Percentiles rank a stretch among this genome's conserved stretches.
phyloP scores from a whole-genome alignment of 53 echinoderm and acorn worm genomes.

The Holothuria scabra region DNA sequence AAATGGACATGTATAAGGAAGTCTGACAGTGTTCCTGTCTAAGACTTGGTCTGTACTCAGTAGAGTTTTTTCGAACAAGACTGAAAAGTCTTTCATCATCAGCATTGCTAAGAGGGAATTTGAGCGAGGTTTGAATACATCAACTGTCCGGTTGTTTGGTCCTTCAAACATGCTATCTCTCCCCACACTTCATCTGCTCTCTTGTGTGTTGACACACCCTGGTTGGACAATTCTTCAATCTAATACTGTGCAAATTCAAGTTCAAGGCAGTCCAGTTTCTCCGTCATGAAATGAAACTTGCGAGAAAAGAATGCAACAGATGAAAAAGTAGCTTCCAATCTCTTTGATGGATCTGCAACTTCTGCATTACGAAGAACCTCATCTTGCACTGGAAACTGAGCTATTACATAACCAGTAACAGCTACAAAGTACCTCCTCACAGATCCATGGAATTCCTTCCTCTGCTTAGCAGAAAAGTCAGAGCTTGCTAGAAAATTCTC shows the following conservation, averaged over 20 bases:
- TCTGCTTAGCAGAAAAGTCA: slow-evolving; percentile 37
- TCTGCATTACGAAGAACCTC: slow-evolving; percentile 49
- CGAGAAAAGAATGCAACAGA: slow-evolving; percentile 43
- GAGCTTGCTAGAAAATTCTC: slow-evolving; percentile 45
- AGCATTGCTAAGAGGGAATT: too few species aligned
- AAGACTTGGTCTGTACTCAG: too few species aligned
- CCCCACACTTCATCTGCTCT: too few species aligned
- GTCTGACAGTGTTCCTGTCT: too few species aligned
- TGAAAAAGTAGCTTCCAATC: slow-evolving; percentile 46
- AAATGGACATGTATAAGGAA: too few species aligned
- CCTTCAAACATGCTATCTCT: too few species aligned
- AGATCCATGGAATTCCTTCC: slow-evolving; percentile 48
- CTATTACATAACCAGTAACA: slow-evolving; percentile 40
- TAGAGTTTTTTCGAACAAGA: too few species aligned
- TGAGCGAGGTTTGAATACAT: too few species aligned
- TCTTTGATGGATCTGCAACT: slow-evolving; percentile 49
- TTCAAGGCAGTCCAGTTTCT: neutral
- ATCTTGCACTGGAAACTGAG: slow-evolving; percentile 54
- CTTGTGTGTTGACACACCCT: too few species aligned
- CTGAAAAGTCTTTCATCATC: too few species aligned
- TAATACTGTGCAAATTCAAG: neutral
- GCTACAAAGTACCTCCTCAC: slow-evolving; percentile 61
- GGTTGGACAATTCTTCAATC: too few species aligned
- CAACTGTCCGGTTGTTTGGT: too few species aligned
- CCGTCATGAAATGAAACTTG: slow-evolving; percentile 34